Evolutionary conservation across 2,113 vertebrate genomes (phyloP).

Genomic region (Tamias sibiricus): DNA sequence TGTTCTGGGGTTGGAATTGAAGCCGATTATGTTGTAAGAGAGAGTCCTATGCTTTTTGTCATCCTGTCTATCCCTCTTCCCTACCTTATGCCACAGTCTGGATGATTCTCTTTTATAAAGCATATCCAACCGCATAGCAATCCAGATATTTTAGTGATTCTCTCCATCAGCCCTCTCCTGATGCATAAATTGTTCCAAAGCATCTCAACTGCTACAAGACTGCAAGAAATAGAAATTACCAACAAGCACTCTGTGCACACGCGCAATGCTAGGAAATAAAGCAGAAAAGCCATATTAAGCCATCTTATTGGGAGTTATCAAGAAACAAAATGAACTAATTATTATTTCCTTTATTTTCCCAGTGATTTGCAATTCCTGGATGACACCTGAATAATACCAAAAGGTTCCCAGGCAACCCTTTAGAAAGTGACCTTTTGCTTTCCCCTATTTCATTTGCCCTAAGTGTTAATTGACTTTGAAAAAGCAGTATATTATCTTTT

Average conservation of each 20-base stretch:
- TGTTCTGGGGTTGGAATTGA: neutral
- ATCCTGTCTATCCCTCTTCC: neutral
- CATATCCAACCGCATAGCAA: slow-evolving; percentile 33
- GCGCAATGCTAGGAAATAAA: slow-evolving; percentile 76
- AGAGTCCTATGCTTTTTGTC: neutral
- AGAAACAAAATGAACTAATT: slow-evolving; percentile 88
- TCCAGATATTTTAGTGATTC: slow-evolving; percentile 55
- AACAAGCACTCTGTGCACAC: slow-evolving; percentile 49
- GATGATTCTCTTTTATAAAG: slow-evolving; percentile 55
- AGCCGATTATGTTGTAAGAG: neutral
- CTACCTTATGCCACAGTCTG: neutral
- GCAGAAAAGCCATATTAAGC: slow-evolving; percentile 82
- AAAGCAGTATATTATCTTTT: slow-evolving; percentile 90
- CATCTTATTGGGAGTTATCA: slow-evolving; percentile 81
- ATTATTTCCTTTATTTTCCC: slow-evolving; percentile 84
- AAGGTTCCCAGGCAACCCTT: slow-evolving; percentile 84
- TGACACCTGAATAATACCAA: slow-evolving; percentile 83
- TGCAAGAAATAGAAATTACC: slow-evolving; percentile 3
- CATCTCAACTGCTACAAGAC: neutral
- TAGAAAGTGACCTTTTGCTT: slow-evolving; percentile 89
- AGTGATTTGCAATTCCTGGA: slow-evolving; percentile 83
- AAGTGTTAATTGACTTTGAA: slow-evolving; percentile 92
- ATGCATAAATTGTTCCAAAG: slow-evolving; percentile 56
- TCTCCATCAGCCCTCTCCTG: slow-evolving; percentile 55
- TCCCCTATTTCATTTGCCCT: slow-evolving; percentile 87